Base-by-base conservation (phyloP, 2,113 vertebrate species). In the Laterallus jamaicensis region DNA sequence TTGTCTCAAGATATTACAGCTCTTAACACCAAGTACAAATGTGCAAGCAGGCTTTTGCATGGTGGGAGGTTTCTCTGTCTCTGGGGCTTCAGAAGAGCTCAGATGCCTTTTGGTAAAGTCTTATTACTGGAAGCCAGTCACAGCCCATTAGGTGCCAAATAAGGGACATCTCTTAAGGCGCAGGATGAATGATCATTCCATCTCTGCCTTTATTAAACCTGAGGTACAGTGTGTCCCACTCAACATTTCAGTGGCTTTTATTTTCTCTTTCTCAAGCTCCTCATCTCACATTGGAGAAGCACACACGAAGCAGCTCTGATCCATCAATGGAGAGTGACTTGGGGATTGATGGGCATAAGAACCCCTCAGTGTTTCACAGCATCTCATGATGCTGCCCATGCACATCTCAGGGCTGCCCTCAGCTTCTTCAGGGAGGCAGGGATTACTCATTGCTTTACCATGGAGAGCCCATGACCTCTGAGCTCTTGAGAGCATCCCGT, bases 161-260 rank as follows among this genome's bases (percentile, higher is more conserved):
- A 75, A 75, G 8, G 28, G 19, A 56, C 63, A 50, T 31, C 7
- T 64, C 39, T 68, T 44, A 28, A 35, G 12, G 54, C 49, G 25
- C 21, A 74, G 68, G 31, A 15, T 88, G 69, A 75, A 31, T 6
- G 10, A 26, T 54, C 52, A 18, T 80, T 70, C 56, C 35, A 1
- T 40, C 64, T 70, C 82, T 68, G 32, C 29, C 16, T 81, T 52
- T 52, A 21, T 49, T 56, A 82, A 88, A 70, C 10, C 32, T 1
- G 1, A 80, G 32, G 21, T 58, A 10, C 32, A 20, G 3, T 0
- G 0, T 54, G 14, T 52, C 31, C 60, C 35, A 11, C 29, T 80
- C 39, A n/a, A 8, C 20, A 26, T 59, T 80, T 22, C 11, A 35
- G n/a, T 35, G 26, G 22, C 13, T 18, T 93, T 83, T 70, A 24